A percentile compares a stretch with the other conserved stretches of the same genome.
Conservation (phyloP, 2,888 invertebrate species). For the Acanthacorydalis orientalis region DNA sequence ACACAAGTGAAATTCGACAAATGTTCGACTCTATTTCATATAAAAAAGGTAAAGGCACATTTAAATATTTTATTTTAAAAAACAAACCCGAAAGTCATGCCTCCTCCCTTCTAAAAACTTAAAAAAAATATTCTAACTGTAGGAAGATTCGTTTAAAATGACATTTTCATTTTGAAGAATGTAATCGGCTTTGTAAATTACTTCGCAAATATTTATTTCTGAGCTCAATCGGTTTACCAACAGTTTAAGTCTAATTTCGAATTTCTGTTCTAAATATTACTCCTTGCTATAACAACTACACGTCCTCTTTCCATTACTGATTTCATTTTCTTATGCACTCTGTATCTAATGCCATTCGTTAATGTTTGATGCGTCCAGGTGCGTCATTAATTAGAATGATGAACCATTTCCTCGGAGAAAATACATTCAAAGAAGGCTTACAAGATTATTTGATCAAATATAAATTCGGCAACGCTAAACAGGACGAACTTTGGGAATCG, state of each 20-base stretch:
- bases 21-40: constrained; percentile 60
- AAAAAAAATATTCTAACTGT: too few species aligned
- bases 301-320: too few species aligned
- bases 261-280: background rate
- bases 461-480: constrained; percentile 42
- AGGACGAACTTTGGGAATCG: constrained; percentile 48
- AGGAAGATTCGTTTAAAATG: too few species aligned
- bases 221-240: too few species aligned
- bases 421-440: constrained; percentile 34
- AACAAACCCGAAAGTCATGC: background rate
- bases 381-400: constrained; percentile 58
- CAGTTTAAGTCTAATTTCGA: background rate
- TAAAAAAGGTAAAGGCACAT: constrained; percentile 33
- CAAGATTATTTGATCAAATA: constrained; percentile 32
- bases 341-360: too few species aligned
- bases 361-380: too few species aligned
- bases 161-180: too few species aligned
- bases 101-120: background rate
- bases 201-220: too few species aligned
- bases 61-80: background rate
- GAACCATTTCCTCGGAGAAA: constrained; percentile 47
- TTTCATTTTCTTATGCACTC: too few species aligned
- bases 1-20: constrained; percentile 42
- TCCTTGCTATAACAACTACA: too few species aligned
- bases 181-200: too few species aligned